phyloP scores from a whole-genome alignment of 1,140 invertebrate genomes.

The Nixonia krombeini region DNA sequence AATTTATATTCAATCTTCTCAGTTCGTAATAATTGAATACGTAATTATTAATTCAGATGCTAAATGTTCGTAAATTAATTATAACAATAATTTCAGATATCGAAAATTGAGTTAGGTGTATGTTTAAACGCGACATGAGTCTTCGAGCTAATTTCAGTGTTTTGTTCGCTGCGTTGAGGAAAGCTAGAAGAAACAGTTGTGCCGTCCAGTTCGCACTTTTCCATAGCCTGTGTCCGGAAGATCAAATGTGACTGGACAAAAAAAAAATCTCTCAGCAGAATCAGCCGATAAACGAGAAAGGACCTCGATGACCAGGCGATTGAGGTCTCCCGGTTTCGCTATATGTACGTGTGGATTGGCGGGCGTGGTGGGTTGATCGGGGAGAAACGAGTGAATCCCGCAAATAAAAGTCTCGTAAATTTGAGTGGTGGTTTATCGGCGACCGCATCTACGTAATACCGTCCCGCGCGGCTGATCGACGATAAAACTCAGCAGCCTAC shows the following conservation, averaged over 20 bases:
- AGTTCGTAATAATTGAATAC: too few species aligned
- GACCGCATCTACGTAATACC: slow-evolving; percentile 26
- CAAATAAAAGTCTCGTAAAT: slow-evolving; percentile 46
- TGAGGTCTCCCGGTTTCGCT: background rate
- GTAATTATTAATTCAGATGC: too few species aligned
- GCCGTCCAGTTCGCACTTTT: background rate
- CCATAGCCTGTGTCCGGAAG: too few species aligned
- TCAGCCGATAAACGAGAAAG: background rate
- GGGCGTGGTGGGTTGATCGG: slow-evolving; percentile 18
- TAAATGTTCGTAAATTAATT: too few species aligned
- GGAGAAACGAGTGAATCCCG: slow-evolving; percentile 28
- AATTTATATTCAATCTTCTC: too few species aligned
- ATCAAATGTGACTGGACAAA: background rate
- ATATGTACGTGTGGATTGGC: background rate
- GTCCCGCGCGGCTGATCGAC: slow-evolving; percentile 31
- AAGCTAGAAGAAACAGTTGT: background rate
- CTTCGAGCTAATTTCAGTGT: too few species aligned
- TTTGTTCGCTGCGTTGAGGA: too few species aligned
- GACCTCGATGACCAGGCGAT: background rate
- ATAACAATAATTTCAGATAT: too few species aligned
- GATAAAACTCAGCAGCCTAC: slow-evolving; percentile 40
- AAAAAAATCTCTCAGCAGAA: background rate
- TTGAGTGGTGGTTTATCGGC: slow-evolving; percentile 36
- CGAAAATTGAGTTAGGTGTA: too few species aligned
- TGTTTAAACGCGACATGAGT: too few species aligned